Percentiles rank a stretch among this genome's conserved stretches.
Conservation (phyloP, 2,113 vertebrate genomes). For the Canis aureus region DNA sequence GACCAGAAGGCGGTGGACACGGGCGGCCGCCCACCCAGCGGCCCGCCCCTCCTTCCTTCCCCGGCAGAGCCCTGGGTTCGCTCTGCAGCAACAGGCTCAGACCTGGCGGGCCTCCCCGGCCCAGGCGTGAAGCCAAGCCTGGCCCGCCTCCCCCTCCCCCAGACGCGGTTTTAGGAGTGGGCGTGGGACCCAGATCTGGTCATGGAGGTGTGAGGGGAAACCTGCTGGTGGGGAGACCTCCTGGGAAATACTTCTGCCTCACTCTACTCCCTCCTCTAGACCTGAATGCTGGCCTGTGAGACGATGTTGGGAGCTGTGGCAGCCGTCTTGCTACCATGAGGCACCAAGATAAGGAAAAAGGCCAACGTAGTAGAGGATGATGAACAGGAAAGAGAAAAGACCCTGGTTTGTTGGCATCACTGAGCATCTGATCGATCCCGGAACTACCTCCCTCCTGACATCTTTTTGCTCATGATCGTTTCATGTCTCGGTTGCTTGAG, state of each 20-base stretch:
- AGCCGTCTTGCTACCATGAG: neutral
- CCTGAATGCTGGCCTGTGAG: too few relatives aligned
- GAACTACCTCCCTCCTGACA: neutral
- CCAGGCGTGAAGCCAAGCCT: neutral
- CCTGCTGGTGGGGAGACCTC: too few relatives aligned
- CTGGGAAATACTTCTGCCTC: too few relatives aligned
- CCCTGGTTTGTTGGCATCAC: neutral
- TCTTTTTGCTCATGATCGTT: neutral
- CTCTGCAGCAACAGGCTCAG: neutral
- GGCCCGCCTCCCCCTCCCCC: too few relatives aligned
- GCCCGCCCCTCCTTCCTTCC: neutral
- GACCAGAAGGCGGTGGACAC: rapidly evolving
- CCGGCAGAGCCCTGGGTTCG: neutral
- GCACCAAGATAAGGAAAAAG: neutral
- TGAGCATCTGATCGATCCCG: neutral
- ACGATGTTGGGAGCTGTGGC: neutral
- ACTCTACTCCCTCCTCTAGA: too few relatives aligned
- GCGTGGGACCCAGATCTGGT: too few relatives aligned
- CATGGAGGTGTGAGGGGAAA: too few relatives aligned
- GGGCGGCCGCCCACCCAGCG: rapidly evolving
- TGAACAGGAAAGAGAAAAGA: neutral
- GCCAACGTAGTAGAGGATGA: neutral
- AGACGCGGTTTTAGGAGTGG: too few relatives aligned
- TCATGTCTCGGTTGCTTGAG: neutral
- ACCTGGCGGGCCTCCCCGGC: neutral